These are phyloP conservation scores for Glossosoma conforme DNA, from an alignment of 1,140 invertebrate species.

Conservation along the genomic window DNA sequence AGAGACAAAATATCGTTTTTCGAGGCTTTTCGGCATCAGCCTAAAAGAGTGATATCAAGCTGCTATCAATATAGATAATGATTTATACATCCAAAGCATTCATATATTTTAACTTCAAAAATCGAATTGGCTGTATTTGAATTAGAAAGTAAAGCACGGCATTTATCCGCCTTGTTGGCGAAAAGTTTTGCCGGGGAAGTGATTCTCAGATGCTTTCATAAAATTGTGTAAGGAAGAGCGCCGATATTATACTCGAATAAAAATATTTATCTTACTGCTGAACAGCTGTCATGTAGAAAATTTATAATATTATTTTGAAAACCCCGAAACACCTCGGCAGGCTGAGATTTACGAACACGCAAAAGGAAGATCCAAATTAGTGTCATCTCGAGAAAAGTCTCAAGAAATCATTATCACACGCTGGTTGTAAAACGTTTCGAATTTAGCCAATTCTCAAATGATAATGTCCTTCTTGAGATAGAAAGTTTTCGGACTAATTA, in stretches of 20 bases:
- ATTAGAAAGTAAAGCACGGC: conserved; percentile 10
- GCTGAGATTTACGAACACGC: conserved; percentile 26
- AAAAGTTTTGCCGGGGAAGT: conserved; percentile 25
- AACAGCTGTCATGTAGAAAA: conserved; percentile 31
- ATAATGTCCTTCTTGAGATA: no score
- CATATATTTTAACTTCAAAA: not conserved
- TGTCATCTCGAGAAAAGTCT: not conserved
- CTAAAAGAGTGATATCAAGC: no score
- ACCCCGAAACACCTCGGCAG: conserved; percentile 3
- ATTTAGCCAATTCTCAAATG: no score
- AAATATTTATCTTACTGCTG: conserved; percentile 32
- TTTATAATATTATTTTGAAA: conserved; percentile 30
- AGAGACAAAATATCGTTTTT: no score
- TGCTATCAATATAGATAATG: no score
- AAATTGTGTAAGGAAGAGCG: no score
- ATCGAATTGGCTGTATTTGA: no score
- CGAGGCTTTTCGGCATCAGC: no score
- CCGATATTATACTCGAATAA: conserved; percentile 25
- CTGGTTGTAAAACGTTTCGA: no score
- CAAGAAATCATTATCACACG: conserved; percentile 30
- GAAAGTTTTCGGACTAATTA: no score
- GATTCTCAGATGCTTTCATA: conserved; percentile 29
- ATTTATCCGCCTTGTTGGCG: conserved; percentile 21
- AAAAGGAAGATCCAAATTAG: conserved; percentile 30
- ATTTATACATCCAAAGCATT: not conserved